Percentiles rank a stretch among this genome's conserved stretches.
These are phyloP conservation scores for Chironomus striatipennis DNA, from an alignment of 1,140 invertebrate genomes.

Conservation along the genomic window DNA sequence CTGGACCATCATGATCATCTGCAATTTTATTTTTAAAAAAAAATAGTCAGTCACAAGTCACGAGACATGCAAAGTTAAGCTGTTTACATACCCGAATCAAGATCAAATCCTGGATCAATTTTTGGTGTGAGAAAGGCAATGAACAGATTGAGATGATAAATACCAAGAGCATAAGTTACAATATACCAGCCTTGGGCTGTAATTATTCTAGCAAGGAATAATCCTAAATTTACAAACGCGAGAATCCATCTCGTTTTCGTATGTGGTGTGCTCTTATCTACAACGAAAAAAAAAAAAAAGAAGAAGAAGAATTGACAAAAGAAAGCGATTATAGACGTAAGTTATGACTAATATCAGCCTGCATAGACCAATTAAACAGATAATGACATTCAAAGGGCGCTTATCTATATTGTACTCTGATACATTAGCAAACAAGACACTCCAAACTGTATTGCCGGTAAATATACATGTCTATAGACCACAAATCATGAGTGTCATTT, in stretches of 20 bases:
- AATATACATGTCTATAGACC: no score
- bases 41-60: constrained; percentile 23
- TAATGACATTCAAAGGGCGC: background rate
- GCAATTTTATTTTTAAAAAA: constrained; percentile 34
- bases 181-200: constrained; percentile 94
- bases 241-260: constrained; percentile 49
- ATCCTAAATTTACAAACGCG: constrained; percentile 44
- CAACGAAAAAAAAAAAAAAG: background rate
- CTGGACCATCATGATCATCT: constrained; percentile 76
- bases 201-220: constrained; percentile 52
- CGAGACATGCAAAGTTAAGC: background rate
- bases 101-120: constrained; percentile 93
- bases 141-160: constrained; percentile 98
- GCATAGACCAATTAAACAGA: background rate
- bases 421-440: no score
- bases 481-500: no score
- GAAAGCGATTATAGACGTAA: background rate
- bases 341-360: background rate
- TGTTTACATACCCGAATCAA: constrained; percentile 62
- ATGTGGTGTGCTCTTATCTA: constrained; percentile 56
- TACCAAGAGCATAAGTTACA: constrained; percentile 95
- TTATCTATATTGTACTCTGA: no score
- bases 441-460: no score
- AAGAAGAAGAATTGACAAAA: background rate
- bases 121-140: constrained; percentile 99